Base-by-base conservation (phyloP, 2,888 invertebrate species). In the Pollenia angustigena region DNA sequence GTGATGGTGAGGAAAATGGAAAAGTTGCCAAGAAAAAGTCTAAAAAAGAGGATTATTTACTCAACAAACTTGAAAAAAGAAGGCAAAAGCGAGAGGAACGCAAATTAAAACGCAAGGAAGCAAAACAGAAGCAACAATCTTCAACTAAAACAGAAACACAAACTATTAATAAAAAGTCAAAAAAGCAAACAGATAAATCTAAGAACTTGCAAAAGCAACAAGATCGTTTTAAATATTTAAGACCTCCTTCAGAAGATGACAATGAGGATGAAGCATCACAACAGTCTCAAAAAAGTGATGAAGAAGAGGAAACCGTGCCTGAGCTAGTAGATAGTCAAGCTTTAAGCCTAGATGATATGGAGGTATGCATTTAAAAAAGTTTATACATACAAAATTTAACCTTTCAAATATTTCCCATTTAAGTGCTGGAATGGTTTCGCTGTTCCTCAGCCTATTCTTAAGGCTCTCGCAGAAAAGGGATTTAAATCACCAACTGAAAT, bases 401-500 rank as follows among this genome's bases (percentile, higher is more conserved):
- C 81, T 69, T 42, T 58, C 81, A 16, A 58, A 32, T n/a, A 1
- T n/a, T 6, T 52, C 6, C 6, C 0, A 52, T 81, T 88, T 32
- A 75, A 95, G 88, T 94, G 95, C 0, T 97, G 97, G 97, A 94
- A 94, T 9, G 94, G 94, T 71, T 94, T 96, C 81, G 96, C 96
- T 89, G 95, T 98, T 12, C 93, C 94, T 0, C 94, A 95, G 4
- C 92, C 94, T 3, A 95, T 99, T 80, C 91, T 98, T 50, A 95
- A 94, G 90, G 97, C 97, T 0, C 92, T 99, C 0, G 94, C 95
- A 14, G 97, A 97, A 84, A 94, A 96, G 88, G 96, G 96, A 0
- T 99, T 98, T 92, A 94, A 94, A 56, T 94, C 95, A 32, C 99
- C 99, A 0, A 99, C 99, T 0, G 95, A 96, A 89, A 99, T 99